phyloP scores from a whole-genome alignment of 2,888 invertebrate species.

The Drosophila anomelani region DNA sequence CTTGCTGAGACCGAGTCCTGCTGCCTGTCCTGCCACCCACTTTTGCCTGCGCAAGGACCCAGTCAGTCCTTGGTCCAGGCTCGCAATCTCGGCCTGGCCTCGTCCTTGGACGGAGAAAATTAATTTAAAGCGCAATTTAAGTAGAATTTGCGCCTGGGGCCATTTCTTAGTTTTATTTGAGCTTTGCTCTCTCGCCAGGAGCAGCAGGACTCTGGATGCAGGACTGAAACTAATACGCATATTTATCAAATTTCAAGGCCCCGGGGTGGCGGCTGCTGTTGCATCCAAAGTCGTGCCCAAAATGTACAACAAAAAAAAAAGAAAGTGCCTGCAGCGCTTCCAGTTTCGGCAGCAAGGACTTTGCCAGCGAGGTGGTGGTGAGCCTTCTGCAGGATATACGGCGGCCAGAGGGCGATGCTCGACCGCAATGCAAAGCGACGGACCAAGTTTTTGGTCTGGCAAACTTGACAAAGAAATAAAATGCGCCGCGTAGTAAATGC shows the following conservation, averaged over 20 bases:
- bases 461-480: conserved; percentile 65
- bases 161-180: conserved; percentile 51
- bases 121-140: conserved; percentile 70
- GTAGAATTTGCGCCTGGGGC: conserved; percentile 46
- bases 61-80: neutral
- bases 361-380: neutral
- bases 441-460: conserved; percentile 66
- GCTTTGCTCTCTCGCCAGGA: conserved; percentile 18
- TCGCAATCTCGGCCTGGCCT: neutral
- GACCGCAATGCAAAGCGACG: conserved; percentile 72
- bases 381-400: neutral
- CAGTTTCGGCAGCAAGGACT: conserved; percentile 29
- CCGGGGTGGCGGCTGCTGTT: conserved; percentile 58
- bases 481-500: conserved; percentile 34
- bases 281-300: conserved; percentile 44
- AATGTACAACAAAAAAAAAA: conserved; percentile 44
- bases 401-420: conserved; percentile 1
- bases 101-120: conserved; percentile 47
- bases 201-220: neutral
- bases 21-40: neutral
- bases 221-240: conserved; percentile 78
- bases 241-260: conserved; percentile 77
- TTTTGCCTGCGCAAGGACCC: neutral
- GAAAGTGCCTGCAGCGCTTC: conserved; percentile 62
- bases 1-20: neutral